Base-by-base conservation (phyloP, 2,888 invertebrate genomes). In the Aradus depressus region DNA sequence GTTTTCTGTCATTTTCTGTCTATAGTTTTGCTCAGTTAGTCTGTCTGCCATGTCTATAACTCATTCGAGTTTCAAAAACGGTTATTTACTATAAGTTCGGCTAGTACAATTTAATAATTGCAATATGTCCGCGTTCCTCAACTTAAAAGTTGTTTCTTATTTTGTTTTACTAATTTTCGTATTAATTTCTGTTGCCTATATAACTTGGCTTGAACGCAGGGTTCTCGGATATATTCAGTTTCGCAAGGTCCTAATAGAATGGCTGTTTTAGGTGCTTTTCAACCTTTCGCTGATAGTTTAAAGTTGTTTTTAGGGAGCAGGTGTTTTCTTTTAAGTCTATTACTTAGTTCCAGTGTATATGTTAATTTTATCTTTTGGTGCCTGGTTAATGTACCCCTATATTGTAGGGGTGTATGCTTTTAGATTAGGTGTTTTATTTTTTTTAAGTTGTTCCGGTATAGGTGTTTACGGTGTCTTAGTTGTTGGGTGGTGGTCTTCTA, bases 211-310 rank as follows among this genome's bases (percentile, higher is more conserved):
- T 61, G 81, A 84, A 48, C 83, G 81, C 2, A 80, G 77, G 58
- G 71, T 81, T 62, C 74, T 83, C 68, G 75, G 80, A 0, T 81
- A 80, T 72, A 75, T 81, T 71, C 81, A 84, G 67, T 70, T 78
- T 70, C 83, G 82, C 16, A 80, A 80, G 82, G 82, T 0, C 82
- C 82, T 19, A 82, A 81, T 75, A 82, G 81, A 62, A 74, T 81
- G 2, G 76, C 77, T 0, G 62, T 77, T 60, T 62, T 72, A 28
- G 81, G 81, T 0, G 62, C 82, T 64, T 67, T 77, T 54, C 82
- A 84, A 57, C 80, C 82, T 65, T 78, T 84, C 75, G 72, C 75
- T 42, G 82, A 83, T 75, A 82, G 77, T 26, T 70, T 83, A 69
- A 84, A 79, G 63, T 73, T 84, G 68, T 80, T 84, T 70, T 69